Conservation (phyloP, 2,797 vertebrate genomes). For the Carapus acus region DNA sequence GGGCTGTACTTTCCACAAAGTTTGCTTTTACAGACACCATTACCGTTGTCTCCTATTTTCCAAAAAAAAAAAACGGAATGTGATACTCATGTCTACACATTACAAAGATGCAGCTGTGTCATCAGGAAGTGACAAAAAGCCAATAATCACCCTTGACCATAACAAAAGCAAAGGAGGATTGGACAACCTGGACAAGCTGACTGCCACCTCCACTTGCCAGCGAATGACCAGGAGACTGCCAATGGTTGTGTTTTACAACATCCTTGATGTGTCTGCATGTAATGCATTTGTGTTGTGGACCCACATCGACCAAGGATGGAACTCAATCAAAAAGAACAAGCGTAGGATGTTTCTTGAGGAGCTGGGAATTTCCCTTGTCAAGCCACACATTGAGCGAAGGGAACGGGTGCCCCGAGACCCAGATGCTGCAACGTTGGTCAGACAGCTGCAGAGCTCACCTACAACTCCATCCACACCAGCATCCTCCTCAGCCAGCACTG, state of each 20-base stretch:
- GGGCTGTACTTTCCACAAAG: no score
- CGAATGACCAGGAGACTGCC: neutral
- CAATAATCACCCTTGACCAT: neutral
- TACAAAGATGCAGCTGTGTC: neutral
- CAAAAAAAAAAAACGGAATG: no score
- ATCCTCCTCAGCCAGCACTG: conserved; percentile 10
- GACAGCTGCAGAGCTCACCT: conserved; percentile 12
- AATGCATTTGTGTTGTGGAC: conserved; percentile 11
- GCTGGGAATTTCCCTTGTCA: conserved; percentile 9
- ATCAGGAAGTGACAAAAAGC: neutral
- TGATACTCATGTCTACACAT: neutral
- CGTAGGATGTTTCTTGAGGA: conserved; percentile 15
- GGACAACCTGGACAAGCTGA: neutral
- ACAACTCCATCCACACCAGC: neutral
- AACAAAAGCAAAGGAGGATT: neutral
- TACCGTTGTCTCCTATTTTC: no score
- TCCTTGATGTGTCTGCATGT: neutral
- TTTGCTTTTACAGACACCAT: no score
- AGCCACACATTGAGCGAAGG: conserved; percentile 14
- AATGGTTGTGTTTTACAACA: conserved; percentile 1
- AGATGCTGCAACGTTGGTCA: conserved; percentile 5
- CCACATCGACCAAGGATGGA: conserved; percentile 7
- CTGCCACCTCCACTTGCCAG: neutral
- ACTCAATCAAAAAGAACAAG: conserved; percentile 3
- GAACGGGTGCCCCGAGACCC: neutral